Evolutionary conservation across 2,113 vertebrate genomes (phyloP).

Genomic region (Rhagologus leucostigma): DNA sequence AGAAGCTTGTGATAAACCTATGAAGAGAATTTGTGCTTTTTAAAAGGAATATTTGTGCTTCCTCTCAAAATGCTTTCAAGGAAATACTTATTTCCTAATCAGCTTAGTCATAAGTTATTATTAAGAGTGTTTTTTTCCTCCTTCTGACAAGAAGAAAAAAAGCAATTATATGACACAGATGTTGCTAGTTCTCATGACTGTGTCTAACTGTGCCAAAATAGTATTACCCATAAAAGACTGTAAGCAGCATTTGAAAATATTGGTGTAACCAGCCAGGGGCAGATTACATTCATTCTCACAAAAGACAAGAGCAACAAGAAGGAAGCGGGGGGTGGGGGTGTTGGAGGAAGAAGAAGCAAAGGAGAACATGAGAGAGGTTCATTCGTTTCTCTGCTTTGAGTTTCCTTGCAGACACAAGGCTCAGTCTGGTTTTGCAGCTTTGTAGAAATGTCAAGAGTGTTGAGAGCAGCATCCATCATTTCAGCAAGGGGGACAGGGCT

Average conservation of each 20-base stretch:
- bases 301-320: background rate
- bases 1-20: background rate
- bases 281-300: background rate
- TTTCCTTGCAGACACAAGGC: background rate
- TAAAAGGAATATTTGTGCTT: background rate
- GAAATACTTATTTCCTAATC: background rate
- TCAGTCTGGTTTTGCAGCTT: background rate
- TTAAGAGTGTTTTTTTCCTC: background rate
- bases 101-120: background rate
- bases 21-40: background rate
- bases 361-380: background rate
- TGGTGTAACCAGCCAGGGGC: background rate
- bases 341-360: background rate
- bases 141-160: background rate
- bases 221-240: background rate
- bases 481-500: background rate
- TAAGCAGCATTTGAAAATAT: background rate
- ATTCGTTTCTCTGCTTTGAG: background rate
- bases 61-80: background rate
- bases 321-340: rapidly evolving
- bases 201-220: background rate
- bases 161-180: background rate
- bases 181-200: background rate
- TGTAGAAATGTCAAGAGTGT: background rate
- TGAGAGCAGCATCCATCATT: background rate